Percentiles rank a stretch among this genome's conserved stretches.
phyloP scores from a whole-genome alignment of 1,140 invertebrate species.

The Nasonia longicornis region DNA sequence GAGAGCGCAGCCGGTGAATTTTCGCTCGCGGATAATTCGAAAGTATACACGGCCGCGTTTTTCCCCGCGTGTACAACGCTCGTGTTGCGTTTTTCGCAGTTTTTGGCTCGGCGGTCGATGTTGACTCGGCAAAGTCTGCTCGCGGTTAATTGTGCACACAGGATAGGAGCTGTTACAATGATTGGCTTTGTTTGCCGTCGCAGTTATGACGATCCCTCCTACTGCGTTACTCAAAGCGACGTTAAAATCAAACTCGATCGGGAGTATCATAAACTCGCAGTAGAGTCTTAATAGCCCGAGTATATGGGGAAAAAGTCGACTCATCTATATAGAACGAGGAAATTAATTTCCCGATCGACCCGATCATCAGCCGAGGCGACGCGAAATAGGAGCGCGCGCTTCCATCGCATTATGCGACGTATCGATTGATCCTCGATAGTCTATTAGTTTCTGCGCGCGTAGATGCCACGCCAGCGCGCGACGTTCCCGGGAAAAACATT shows the following conservation, averaged over 20 bases:
- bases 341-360: background rate
- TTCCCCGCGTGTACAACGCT: too few species aligned
- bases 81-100: background rate
- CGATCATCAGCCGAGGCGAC: background rate
- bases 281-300: background rate
- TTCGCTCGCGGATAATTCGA: background rate
- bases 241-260: too few species aligned
- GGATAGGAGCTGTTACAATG: background rate
- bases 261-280: too few species aligned
- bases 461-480: background rate
- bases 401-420: background rate
- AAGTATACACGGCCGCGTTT: background rate
- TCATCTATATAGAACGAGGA: background rate
- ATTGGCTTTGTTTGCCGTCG: background rate
- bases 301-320: background rate
- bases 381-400: background rate
- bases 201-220: too few species aligned
- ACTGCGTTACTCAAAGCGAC: too few species aligned
- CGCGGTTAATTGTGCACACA: background rate
- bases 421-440: background rate
- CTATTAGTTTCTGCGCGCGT: background rate
- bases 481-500: constrained; percentile 11
- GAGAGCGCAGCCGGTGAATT: background rate
- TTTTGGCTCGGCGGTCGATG: background rate
- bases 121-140: background rate